A percentile compares a stretch with the other conserved stretches of the same genome.
These are phyloP conservation scores for Lanistes nyassanus DNA, from an alignment of 1,140 invertebrate genomes.

Conservation along the genomic window DNA sequence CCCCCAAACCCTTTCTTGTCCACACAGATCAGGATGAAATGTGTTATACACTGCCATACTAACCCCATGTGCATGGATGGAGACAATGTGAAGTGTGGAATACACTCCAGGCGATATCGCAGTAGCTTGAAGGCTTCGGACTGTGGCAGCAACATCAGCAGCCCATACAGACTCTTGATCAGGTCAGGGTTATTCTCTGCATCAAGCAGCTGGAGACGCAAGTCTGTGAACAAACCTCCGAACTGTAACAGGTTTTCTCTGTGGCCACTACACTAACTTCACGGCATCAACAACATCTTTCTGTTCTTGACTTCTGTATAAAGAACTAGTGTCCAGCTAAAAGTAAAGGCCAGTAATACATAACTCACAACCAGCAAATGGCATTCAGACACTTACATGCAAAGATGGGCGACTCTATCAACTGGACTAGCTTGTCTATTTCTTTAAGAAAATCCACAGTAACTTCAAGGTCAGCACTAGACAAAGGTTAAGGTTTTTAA, in stretches of 20 bases:
- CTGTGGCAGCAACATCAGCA: constrained; percentile 98
- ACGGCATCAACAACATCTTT: no score
- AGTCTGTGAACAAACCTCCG: constrained; percentile 72
- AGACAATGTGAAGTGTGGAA: constrained; percentile 71
- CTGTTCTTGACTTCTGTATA: background rate
- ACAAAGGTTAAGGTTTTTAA: constrained; percentile 42
- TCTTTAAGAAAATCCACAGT: constrained; percentile 96
- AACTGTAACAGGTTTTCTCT: no score
- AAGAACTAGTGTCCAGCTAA: background rate
- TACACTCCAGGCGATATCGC: constrained; percentile 86
- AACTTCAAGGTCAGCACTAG: constrained; percentile 91
- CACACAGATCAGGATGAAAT: background rate
- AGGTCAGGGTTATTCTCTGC: constrained; percentile 81
- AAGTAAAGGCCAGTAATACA: no score
- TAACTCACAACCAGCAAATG: background rate
- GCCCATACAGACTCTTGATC: constrained; percentile 90
- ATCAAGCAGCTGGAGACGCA: constrained; percentile 91
- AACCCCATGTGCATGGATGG: constrained; percentile 22
- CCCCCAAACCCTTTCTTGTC: background rate
- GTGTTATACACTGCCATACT: no score
- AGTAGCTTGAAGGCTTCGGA: constrained; percentile 94
- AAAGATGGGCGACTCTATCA: constrained; percentile 99
- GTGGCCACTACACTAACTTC: no score
- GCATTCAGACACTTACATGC: constrained; percentile 80
- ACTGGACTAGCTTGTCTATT: constrained; percentile 96